Evolutionary conservation across 2,797 vertebrate species (phyloP).

Genomic region (Arrhamphus sclerolepis): DNA sequence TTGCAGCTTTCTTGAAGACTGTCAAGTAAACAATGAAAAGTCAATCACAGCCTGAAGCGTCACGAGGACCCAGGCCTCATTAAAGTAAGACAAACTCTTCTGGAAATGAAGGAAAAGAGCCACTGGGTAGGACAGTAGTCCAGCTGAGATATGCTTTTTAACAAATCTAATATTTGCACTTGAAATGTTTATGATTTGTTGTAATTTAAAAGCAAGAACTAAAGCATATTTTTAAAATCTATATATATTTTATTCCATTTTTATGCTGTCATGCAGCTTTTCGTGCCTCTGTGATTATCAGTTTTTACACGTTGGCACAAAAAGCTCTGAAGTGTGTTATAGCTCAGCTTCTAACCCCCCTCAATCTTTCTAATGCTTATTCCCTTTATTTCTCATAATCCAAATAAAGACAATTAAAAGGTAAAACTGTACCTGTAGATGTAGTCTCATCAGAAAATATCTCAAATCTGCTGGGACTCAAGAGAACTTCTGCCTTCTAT

Average conservation of each 20-base stretch:
- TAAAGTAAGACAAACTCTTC: slow-evolving; percentile 39
- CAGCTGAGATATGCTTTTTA: slow-evolving; percentile 15
- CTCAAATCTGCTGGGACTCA: slow-evolving; percentile 45
- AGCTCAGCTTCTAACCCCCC: too few species aligned
- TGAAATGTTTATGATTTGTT: not conserved
- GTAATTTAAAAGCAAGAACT: too few species aligned
- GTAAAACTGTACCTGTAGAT: too few species aligned
- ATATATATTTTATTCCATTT: too few species aligned
- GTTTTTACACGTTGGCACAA: too few species aligned
- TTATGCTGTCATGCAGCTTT: too few species aligned
- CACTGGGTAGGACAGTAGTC: slow-evolving; percentile 21
- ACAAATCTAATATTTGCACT: not conserved
- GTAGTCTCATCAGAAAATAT: slow-evolving; percentile 35
- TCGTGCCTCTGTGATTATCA: too few species aligned
- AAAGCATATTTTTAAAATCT: too few species aligned
- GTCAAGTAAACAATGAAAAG: slow-evolving; percentile 62
- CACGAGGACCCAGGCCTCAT: slow-evolving; percentile 37
- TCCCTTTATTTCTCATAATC: not conserved
- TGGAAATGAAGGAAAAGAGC: slow-evolving; percentile 29
- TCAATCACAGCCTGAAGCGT: slow-evolving; percentile 56
- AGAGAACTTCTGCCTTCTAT: slow-evolving; percentile 61
- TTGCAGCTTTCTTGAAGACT: slow-evolving; percentile 43
- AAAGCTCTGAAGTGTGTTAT: too few species aligned
- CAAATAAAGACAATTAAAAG: not conserved
- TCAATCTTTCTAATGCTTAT: too few species aligned